Base-by-base conservation (phyloP, 2,113 vertebrate species). In the Colinus virginianus region DNA sequence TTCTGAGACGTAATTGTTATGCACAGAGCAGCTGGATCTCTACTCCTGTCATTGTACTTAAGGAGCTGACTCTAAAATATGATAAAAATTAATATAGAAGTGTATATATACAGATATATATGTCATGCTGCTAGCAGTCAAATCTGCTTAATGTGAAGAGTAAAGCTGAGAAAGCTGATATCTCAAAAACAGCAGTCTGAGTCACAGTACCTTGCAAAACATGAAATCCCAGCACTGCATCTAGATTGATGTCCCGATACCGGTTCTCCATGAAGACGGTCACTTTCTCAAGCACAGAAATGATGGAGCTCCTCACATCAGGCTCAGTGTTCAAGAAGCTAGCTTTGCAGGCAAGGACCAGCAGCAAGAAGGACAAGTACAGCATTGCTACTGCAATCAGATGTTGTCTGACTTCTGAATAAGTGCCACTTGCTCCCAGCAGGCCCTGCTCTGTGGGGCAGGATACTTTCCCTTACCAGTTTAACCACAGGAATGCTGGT, bases 161-260 rank as follows among this genome's bases (percentile, higher is more conserved):
- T 72, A 23, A 72, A 76, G 36, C 10, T 9, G 34, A n/a, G 61
- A 30, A 36, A 30, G 34, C 62, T 34, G 18, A 30, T 43, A 51
- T 30, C 34, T 40, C 20, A 61, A 36, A 43, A 34, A 46, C 45
- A n/a, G 32, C 58, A 61, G 63, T 85, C 86, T 36, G 43, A 56
- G 34, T 34, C 13, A 49, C 42, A 46, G 22, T 91, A 98, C 98
- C 98, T 97, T 98, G 97, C 89, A 99, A 96, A 59, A 98, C 94
- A 64, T 91, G 80, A 90, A 97, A 99, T 7, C 98, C 98, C 32
- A 98, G 88, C 59, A 98, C 97, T 4, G 98, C 98, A 28, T 99
- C 98, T 95, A 98, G 95, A 88, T 98, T 98, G 88, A 99, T 96
- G 69, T 97, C 95, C 3, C 95, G 91, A 22, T 97, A 97, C n/a